phyloP scores from a whole-genome alignment of 2,113 vertebrate species.

The Podarcis raffonei region DNA sequence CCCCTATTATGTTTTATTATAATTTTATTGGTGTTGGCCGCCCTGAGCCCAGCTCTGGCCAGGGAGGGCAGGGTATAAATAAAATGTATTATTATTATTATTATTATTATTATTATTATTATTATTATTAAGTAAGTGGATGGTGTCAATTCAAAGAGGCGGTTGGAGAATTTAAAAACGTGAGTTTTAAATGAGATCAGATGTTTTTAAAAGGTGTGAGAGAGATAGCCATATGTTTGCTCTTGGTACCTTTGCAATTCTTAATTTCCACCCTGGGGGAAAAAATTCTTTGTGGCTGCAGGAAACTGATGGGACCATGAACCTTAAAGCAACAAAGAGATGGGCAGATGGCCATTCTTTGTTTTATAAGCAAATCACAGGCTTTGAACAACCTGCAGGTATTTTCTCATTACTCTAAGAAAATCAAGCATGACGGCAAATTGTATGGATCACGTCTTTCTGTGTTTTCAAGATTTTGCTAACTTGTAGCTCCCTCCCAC shows the following conservation, averaged over 20 bases:
- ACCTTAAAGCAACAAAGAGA: conserved; percentile 6
- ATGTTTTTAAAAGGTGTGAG: background rate
- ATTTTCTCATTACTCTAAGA: conserved; percentile 47
- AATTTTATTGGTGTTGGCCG: no score
- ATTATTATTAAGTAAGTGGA: background rate
- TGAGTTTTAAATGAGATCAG: background rate
- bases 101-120: no score
- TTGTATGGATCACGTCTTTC: conserved; percentile 6
- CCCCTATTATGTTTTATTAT: no score
- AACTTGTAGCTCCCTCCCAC: background rate
- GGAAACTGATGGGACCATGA: background rate
- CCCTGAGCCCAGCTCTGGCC: no score
- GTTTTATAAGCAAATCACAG: background rate
- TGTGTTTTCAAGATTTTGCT: conserved; percentile 11
- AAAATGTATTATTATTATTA: no score
- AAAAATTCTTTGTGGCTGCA: background rate
- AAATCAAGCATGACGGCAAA: conserved; percentile 46
- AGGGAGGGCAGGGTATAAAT: no score
- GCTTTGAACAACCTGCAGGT: conserved; percentile 48
- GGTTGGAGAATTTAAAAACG: background rate
- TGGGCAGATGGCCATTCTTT: background rate
- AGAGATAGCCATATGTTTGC: background rate
- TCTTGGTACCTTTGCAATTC: background rate
- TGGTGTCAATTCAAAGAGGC: background rate
- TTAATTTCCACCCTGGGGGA: background rate